Percentiles rank a stretch among this genome's conserved stretches.
Conservation (phyloP, 2,797 vertebrate species). For the Telmatherina bonti region DNA sequence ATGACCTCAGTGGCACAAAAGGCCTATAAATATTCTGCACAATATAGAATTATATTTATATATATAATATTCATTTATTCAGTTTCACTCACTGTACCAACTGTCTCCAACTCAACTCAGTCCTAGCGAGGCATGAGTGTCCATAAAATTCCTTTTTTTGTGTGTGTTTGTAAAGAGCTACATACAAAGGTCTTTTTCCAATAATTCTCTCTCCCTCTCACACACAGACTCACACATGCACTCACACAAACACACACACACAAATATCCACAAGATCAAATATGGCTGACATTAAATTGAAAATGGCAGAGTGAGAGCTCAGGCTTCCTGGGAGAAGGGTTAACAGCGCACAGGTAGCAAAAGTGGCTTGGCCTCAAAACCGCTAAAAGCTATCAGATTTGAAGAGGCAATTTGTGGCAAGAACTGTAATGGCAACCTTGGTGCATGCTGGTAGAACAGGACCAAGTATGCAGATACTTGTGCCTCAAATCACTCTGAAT, state of each 20-base stretch:
- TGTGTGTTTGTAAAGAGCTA: conserved; percentile 73
- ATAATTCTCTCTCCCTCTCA: neutral
- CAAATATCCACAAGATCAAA: conserved; percentile 77
- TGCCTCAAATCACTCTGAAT: neutral
- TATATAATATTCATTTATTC: conserved; percentile 55
- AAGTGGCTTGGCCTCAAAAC: neutral
- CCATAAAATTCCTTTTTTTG: conserved; percentile 64
- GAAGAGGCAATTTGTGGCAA: neutral
- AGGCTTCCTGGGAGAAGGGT: conserved; percentile 56
- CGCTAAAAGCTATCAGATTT: neutral
- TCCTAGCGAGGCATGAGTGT: conserved; percentile 52
- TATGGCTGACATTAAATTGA: conserved; percentile 74
- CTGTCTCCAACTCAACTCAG: conserved; percentile 52
- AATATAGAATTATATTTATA: conserved; percentile 82
- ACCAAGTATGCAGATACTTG: neutral
- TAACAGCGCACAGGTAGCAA: neutral
- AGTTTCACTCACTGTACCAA: conserved; percentile 49
- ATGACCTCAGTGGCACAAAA: conserved; percentile 83
- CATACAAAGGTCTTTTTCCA: conserved; percentile 66
- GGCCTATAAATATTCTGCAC: conserved; percentile 86
- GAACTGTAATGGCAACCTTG: neutral
- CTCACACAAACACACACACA: conserved; percentile 46
- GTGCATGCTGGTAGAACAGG: neutral
- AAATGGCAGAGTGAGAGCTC: conserved; percentile 67
- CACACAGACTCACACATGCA: conserved; percentile 24